These are phyloP conservation scores for Plusia festucae DNA, from an alignment of 2,888 invertebrate genomes.

Conservation along the genomic window DNA sequence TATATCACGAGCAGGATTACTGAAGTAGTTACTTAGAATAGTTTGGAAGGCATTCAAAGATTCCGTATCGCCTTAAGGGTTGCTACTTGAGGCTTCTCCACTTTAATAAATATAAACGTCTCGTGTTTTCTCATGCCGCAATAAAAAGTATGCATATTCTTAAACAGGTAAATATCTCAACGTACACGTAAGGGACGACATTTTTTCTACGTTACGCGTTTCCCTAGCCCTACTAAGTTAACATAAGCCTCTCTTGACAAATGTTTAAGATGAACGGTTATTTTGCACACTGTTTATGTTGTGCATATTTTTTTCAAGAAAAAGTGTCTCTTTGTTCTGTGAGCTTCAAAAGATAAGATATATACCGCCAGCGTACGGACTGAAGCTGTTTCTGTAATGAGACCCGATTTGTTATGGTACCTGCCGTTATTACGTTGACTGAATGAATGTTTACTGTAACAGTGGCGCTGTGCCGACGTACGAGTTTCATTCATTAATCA, in stretches of 20 bases:
- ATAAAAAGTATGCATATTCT: slow-evolving; percentile 67
- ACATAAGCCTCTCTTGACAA: slow-evolving; percentile 87
- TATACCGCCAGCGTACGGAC: slow-evolving; percentile 65
- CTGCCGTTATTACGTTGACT: slow-evolving; percentile 56
- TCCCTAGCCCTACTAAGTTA: slow-evolving; percentile 83
- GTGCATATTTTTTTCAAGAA: slow-evolving; percentile 72
- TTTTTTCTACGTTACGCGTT: slow-evolving; percentile 77
- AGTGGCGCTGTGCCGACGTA: neutral
- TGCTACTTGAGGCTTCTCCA: slow-evolving; percentile 37
- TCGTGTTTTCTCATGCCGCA: slow-evolving; percentile 54
- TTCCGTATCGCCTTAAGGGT: slow-evolving; percentile 36
- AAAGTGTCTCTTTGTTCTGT: slow-evolving; percentile 70
- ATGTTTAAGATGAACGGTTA: slow-evolving; percentile 88
- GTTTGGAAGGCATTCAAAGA: slow-evolving; percentile 18
- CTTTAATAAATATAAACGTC: slow-evolving; percentile 53
- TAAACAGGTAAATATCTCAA: slow-evolving; percentile 75
- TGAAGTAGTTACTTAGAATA: slow-evolving; percentile 6
- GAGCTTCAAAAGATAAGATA: slow-evolving; percentile 71
- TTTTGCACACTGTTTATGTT: slow-evolving; percentile 84
- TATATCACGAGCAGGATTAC: slow-evolving; percentile 1
- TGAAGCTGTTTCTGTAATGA: slow-evolving; percentile 66
- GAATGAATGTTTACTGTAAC: slow-evolving; percentile 34
- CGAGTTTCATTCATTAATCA: slow-evolving; percentile 33
- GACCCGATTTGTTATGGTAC: slow-evolving; percentile 64
- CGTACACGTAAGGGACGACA: slow-evolving; percentile 68